These are phyloP conservation scores for Panagrolaimus sp. DNA, from an alignment of 1,140 invertebrate genomes.

Conservation along the genomic window DNA sequence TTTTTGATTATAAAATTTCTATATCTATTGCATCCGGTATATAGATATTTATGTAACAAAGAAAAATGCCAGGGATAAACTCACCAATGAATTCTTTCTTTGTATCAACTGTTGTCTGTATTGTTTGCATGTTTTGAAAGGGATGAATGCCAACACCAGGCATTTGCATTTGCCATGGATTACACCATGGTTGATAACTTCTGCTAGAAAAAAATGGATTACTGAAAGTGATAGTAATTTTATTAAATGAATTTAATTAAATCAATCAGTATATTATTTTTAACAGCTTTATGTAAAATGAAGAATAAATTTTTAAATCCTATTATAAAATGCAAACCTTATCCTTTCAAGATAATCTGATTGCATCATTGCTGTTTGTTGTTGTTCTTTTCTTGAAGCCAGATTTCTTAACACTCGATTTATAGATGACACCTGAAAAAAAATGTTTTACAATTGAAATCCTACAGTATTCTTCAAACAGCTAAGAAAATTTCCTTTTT, in stretches of 20 bases:
- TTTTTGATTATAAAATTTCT: too few species aligned
- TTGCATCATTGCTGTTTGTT: conserved; percentile 58
- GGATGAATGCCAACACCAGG: conserved; percentile 15
- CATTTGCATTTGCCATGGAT: conserved; percentile 18
- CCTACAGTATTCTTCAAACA: too few species aligned
- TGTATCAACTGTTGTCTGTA: conserved; percentile 15
- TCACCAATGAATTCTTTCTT: conserved; percentile 15
- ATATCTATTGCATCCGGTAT: too few species aligned
- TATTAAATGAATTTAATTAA: neutral
- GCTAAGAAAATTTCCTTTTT: too few species aligned
- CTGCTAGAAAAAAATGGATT: neutral
- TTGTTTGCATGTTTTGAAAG: conserved; percentile 16
- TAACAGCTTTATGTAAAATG: too few species aligned
- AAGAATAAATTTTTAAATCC: too few species aligned
- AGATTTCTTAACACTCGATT: conserved; percentile 95
- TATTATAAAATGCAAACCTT: conserved; percentile 9
- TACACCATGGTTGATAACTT: conserved; percentile 15
- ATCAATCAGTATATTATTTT: neutral
- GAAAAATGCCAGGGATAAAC: neutral
- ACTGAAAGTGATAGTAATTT: neutral
- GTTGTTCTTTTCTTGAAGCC: conserved; percentile 90
- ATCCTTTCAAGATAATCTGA: conserved; percentile 48
- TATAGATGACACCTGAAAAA: conserved; percentile 89
- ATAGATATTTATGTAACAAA: too few species aligned
- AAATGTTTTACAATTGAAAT: too few species aligned